Conservation (phyloP, 1,140 invertebrate genomes). For the Oncopodura yosiiana region DNA sequence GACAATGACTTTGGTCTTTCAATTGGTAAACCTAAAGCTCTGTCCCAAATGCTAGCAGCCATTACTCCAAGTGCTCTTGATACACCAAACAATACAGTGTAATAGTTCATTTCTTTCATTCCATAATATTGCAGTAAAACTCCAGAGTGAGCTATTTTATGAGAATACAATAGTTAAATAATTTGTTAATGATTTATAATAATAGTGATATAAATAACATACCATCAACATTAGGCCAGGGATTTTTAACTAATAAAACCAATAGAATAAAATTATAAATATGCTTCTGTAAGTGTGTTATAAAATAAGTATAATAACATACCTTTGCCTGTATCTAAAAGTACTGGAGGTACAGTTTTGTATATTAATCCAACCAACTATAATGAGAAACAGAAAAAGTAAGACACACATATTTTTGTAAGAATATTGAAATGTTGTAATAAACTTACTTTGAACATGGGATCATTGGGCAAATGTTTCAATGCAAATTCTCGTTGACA, state of each 20-base stretch:
- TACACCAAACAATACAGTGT: constrained; percentile 59
- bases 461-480: constrained; percentile 52
- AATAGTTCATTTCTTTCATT: constrained; percentile 58
- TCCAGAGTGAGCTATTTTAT: constrained; percentile 55
- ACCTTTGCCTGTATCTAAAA: constrained; percentile 53
- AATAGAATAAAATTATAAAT: too few relatives aligned
- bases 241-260: too few relatives aligned
- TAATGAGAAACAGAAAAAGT: too few relatives aligned
- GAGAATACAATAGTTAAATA: too few relatives aligned
- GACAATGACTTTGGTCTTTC: constrained; percentile 94
- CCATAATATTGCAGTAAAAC: constrained; percentile 54
- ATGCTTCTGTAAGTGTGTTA: too few relatives aligned
- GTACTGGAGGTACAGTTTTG: constrained; percentile 53
- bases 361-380: constrained; percentile 49
- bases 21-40: constrained; percentile 86
- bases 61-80: constrained; percentile 55
- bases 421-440: constrained; percentile 3
- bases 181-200: too few relatives aligned
- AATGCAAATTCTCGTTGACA: constrained; percentile 54
- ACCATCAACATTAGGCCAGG: constrained; percentile 61
- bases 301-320: too few relatives aligned
- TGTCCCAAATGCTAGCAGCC: constrained; percentile 85
- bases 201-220: too few relatives aligned
- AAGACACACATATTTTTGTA: constrained; percentile 1
- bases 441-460: constrained; percentile 41